Base-by-base conservation (phyloP, 2,113 vertebrate species). In the Sarotherodon lohbergeri region DNA sequence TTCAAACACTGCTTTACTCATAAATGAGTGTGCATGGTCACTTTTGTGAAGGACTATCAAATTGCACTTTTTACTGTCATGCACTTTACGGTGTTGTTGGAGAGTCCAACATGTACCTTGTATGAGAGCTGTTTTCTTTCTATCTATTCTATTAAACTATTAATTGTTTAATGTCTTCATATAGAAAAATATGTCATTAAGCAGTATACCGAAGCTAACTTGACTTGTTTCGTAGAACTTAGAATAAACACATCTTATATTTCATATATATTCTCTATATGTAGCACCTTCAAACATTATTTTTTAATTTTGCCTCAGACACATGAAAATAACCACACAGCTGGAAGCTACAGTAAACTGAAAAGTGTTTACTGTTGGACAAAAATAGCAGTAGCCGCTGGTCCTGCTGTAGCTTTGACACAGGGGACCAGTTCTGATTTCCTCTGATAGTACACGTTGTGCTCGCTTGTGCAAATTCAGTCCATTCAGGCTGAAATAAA, bases 381-480 rank as follows among this genome's bases (percentile, higher is more conserved):
- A 56, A 55, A 84, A 90, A 88, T 81, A 90, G 85, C 80, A 3
- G 71, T 16, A 41, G 86, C 82, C 19, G 68, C 41, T 19, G 76
- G 83, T 82, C n/a, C 55, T 86, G 82, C 68, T 88, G 81, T 50
- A 73, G 90, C 88, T n/a, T 4, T 4, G 41, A 88, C 90, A 48
- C 92, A 1, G 39, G 84, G 88, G 86, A 85, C 71, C 80, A 4
- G 80, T 3, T 2, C 59, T 12, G 43, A 34, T 56, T 52, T 81
- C 19, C 22, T 34, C 43, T 14, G 29, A 71, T 46, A 81, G 9
- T 39, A 4, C 68, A 22, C 57, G 52, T 54, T 76, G 80, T 66
- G 85, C 52, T 80, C 54, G 13, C 59, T 34, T 1, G 57, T 27
- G n/a, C 5, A 16, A 24, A 46, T 79, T 22, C 7, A 4, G 1